These are phyloP conservation scores for Dioctria rufipes DNA, from an alignment of 2,888 invertebrate genomes.

Conservation along the genomic window DNA sequence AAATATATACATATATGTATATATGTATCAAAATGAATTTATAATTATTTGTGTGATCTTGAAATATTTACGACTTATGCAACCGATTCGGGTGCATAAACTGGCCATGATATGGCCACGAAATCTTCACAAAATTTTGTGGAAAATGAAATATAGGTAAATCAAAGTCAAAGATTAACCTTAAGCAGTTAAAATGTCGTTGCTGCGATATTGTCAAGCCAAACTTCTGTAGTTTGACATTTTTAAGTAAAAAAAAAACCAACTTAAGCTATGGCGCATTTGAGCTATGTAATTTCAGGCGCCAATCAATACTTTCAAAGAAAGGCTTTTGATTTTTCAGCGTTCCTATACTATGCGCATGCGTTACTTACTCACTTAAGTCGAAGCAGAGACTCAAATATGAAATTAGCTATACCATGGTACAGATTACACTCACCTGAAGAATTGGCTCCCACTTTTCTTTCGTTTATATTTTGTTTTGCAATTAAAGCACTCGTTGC, in stretches of 20 bases:
- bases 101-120: not conserved
- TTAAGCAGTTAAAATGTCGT: not conserved
- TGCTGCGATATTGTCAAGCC: too few relatives aligned
- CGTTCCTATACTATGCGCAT: not conserved
- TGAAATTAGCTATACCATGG: not conserved
- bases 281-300: slow-evolving; percentile 6
- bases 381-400: not conserved
- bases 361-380: not conserved
- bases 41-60: not conserved
- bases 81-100: slow-evolving; percentile 9
- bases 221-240: too few relatives aligned
- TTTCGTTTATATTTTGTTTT: not conserved
- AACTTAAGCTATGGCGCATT: not conserved
- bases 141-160: not conserved
- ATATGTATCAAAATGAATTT: too few relatives aligned
- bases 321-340: not conserved
- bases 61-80: slow-evolving; percentile 1
- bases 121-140: not conserved
- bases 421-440: slow-evolving; percentile 4
- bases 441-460: not conserved
- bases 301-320: slow-evolving; percentile 4
- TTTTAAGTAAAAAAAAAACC: not conserved
- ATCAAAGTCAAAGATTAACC: slow-evolving; percentile 28
- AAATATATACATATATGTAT: too few relatives aligned
- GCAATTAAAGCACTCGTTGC: not conserved